A percentile compares a stretch with the other conserved stretches of the same genome.
Conservation (phyloP, 2,888 invertebrate species). For the Agriotes lineatus region DNA sequence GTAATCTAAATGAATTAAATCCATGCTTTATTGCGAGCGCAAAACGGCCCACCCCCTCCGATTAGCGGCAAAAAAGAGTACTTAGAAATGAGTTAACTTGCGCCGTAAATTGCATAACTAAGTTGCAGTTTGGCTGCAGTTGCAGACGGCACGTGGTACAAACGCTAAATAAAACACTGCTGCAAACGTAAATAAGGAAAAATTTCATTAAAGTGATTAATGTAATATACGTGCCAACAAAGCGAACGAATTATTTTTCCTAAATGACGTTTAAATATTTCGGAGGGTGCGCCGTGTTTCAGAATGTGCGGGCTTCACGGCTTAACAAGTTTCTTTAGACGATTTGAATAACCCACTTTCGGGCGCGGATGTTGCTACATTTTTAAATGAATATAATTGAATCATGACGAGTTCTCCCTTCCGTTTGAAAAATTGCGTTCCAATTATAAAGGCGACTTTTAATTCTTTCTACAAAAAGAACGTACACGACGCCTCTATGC, state of each 20-base stretch:
- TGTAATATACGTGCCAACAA: constrained; percentile 26
- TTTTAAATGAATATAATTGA: constrained; percentile 8
- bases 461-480: not conserved
- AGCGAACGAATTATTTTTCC: constrained; percentile 4
- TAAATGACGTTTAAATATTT: constrained; percentile 23
- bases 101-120: constrained; percentile 8
- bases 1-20: constrained; percentile 22
- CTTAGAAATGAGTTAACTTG: constrained; percentile 2
- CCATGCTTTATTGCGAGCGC: constrained; percentile 10
- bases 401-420: not conserved
- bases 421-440: constrained; percentile 2
- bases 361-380: not conserved
- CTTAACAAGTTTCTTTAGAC: not conserved
- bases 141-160: constrained; percentile 13
- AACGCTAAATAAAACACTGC: constrained; percentile 13
- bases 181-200: constrained; percentile 26
- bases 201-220: constrained; percentile 34
- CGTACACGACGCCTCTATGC: no score
- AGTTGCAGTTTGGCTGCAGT: not conserved
- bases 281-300: not conserved
- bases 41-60: constrained; percentile 2
- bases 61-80: not conserved
- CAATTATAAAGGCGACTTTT: constrained; percentile 1
- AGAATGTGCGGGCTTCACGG: constrained; percentile 2
- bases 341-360: constrained; percentile 4